Conservation (phyloP, 2,797 vertebrate species). For the Acanthurus tractus region DNA sequence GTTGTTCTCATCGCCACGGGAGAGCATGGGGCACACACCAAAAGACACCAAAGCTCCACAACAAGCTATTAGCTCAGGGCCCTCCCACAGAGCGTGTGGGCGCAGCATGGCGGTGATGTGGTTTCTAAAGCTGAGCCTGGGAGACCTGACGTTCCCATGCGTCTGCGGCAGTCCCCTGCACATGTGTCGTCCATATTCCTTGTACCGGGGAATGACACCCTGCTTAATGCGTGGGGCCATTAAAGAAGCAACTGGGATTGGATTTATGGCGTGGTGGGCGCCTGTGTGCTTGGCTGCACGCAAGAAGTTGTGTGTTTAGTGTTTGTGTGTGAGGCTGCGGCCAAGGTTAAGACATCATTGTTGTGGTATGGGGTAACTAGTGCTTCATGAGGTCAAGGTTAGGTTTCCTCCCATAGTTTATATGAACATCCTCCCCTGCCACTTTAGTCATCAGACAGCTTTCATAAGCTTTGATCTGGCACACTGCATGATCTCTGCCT, state of each 20-base stretch:
- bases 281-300: conserved; percentile 62
- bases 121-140: conserved; percentile 62
- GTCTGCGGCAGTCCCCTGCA: conserved; percentile 81
- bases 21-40: conserved; percentile 80
- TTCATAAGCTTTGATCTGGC: conserved; percentile 69
- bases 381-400: conserved; percentile 75
- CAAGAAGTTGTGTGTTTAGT: conserved; percentile 68
- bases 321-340: conserved; percentile 65
- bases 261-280: conserved; percentile 72
- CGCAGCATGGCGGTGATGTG: conserved; percentile 56
- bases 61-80: conserved; percentile 60
- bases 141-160: conserved; percentile 63
- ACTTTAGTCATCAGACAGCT: conserved; percentile 59
- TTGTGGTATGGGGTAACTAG: conserved; percentile 61
- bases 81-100: conserved; percentile 72
- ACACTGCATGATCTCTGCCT: conserved; percentile 50
- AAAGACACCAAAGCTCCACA: conserved; percentile 64
- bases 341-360: conserved; percentile 64
- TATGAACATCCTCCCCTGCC: conserved; percentile 67
- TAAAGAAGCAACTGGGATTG: conserved; percentile 80
- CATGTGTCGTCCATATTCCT: conserved; percentile 91
- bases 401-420: conserved; percentile 64
- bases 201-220: conserved; percentile 75
- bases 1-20: conserved; percentile 81
- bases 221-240: conserved; percentile 78